Conservation (phyloP, 2,888 invertebrate species). For the Leptothorax acervorum region DNA sequence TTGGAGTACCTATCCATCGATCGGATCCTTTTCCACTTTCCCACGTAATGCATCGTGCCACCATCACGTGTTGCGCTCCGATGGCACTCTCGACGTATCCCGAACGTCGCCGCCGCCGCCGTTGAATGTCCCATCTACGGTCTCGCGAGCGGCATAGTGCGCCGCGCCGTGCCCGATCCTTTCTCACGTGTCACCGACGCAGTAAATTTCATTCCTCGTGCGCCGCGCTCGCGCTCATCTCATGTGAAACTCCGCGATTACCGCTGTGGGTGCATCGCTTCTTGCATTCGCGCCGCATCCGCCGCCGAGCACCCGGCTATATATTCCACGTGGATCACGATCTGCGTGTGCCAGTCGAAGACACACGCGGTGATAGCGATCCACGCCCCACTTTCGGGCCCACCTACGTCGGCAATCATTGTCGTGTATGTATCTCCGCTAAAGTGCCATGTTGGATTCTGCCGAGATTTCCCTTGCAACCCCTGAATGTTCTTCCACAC, state of each 20-base stretch:
- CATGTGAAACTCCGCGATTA: conserved; percentile 73
- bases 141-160: conserved; percentile 17
- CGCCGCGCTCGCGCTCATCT: conserved; percentile 30
- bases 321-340: conserved; percentile 62
- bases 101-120: conserved; percentile 29
- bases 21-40: conserved; percentile 77
- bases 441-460: conserved; percentile 9
- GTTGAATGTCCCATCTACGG: conserved; percentile 35
- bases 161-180: conserved; percentile 61
- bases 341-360: conserved; percentile 30
- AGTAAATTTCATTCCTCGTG: conserved; percentile 67
- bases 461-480: conserved; percentile 21
- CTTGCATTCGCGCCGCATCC: conserved; percentile 45
- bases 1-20: conserved; percentile 75
- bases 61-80: conserved; percentile 35
- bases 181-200: conserved; percentile 74
- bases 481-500: background rate
- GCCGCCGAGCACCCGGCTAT: conserved; percentile 41
- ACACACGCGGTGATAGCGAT: conserved; percentile 51
- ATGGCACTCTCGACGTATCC: conserved; percentile 40
- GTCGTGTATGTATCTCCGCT: conserved; percentile 48
- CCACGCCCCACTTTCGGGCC: conserved; percentile 72
- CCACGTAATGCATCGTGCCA: conserved; percentile 69
- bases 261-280: conserved; percentile 32
- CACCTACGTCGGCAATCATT: conserved; percentile 71